Evolutionary conservation across 2,888 invertebrate species (phyloP).

Genomic region (Hoplodrina blanda): DNA sequence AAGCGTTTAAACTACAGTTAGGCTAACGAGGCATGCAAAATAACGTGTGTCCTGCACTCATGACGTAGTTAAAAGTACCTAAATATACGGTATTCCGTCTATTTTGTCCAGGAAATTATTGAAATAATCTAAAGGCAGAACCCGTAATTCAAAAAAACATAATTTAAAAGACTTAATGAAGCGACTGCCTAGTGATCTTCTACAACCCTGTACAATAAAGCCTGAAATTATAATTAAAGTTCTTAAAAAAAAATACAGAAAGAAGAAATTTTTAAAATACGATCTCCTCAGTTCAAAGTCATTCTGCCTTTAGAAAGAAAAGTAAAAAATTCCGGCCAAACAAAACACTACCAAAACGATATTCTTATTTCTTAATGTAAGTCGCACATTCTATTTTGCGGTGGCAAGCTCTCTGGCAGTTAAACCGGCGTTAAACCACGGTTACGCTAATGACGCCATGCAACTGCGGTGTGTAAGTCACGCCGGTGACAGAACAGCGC

Average conservation of each 20-base stretch:
- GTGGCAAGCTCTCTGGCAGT: conserved; percentile 55
- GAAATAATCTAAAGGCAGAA: neutral
- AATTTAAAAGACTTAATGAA: too few relatives aligned
- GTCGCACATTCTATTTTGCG: conserved; percentile 44
- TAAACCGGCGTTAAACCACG: conserved; percentile 71
- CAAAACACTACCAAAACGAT: conserved; percentile 17
- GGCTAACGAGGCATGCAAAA: conserved; percentile 30
- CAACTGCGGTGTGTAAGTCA: conserved; percentile 62
- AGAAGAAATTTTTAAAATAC: too few relatives aligned
- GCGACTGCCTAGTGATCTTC: too few relatives aligned
- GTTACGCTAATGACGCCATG: conserved; percentile 73
- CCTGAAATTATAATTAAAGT: too few relatives aligned
- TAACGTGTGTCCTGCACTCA: conserved; percentile 10
- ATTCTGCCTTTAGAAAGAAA: too few relatives aligned
- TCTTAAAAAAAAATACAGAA: too few relatives aligned
- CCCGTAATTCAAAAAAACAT: neutral
- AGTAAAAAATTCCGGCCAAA: neutral
- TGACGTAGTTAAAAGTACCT: neutral
- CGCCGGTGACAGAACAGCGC: conserved; percentile 54
- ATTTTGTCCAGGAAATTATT: neutral
- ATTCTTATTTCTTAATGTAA: conserved; percentile 39
- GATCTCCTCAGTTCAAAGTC: too few relatives aligned
- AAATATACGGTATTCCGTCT: neutral
- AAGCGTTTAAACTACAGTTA: conserved; percentile 34
- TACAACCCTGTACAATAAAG: too few relatives aligned